Conservation (phyloP, 2,113 vertebrate species). For the Phylloscopus trochiloides region DNA sequence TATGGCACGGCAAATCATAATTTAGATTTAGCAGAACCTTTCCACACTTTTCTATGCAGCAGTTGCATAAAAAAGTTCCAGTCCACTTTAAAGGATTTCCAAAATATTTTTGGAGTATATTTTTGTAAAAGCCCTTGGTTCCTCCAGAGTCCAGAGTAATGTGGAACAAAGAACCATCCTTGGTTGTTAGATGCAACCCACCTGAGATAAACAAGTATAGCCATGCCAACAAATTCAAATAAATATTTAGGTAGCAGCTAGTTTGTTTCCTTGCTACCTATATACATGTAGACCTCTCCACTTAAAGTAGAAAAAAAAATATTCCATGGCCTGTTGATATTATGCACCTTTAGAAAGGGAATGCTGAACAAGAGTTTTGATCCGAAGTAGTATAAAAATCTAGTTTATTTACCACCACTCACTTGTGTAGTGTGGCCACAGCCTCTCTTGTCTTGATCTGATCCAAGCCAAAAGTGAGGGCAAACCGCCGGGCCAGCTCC, state of each 20-base stretch:
- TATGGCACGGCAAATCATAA: background rate
- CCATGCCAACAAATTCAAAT: background rate
- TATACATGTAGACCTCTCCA: rapidly evolving
- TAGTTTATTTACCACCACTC: slow-evolving; percentile 69
- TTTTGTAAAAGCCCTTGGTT: background rate
- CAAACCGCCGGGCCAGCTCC: slow-evolving; percentile 94
- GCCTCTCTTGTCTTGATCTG: slow-evolving; percentile 99
- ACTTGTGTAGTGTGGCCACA: slow-evolving; percentile 98
- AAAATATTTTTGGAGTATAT: background rate
- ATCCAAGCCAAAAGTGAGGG: slow-evolving; percentile 96
- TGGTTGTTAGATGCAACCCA: background rate
- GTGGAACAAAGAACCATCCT: background rate
- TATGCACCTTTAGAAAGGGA: background rate
- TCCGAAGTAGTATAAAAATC: background rate
- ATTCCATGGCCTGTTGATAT: background rate
- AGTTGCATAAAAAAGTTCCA: background rate
- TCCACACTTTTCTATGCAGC: background rate
- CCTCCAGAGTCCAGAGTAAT: background rate
- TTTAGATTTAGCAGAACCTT: background rate
- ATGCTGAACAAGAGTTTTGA: background rate
- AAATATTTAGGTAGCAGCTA: background rate
- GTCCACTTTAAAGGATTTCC: background rate
- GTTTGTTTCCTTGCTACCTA: background rate
- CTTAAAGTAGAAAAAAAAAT: background rate
- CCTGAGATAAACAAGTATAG: background rate